Conservation (phyloP, 2,797 vertebrate species). For the Anolis apletophallus region DNA sequence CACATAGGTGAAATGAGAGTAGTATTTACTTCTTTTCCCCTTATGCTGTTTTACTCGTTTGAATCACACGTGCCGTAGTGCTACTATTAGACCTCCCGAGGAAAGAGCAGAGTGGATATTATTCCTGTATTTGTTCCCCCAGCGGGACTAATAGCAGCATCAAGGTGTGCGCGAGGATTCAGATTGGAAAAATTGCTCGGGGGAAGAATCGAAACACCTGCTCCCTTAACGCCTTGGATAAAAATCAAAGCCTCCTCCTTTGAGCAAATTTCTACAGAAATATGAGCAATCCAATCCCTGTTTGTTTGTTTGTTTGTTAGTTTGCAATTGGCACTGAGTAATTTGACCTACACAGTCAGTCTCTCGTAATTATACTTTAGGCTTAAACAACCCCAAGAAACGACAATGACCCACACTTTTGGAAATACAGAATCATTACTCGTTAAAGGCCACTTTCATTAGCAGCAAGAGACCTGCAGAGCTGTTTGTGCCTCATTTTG, state of each 20-base stretch:
- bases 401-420: neutral
- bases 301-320: neutral
- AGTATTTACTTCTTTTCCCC: neutral
- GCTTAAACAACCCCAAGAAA: neutral
- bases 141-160: neutral
- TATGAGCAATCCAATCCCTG: neutral
- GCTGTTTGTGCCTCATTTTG: neutral
- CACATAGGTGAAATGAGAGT: neutral
- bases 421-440: neutral
- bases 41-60: neutral
- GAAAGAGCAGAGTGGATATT: neutral
- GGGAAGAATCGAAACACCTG: neutral
- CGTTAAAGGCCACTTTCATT: neutral
- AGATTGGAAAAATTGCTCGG: neutral
- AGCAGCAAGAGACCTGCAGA: neutral
- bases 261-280: neutral
- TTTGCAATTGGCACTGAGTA: neutral
- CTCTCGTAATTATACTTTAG: neutral
- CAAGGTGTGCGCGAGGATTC: neutral
- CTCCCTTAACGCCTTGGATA: neutral
- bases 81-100: neutral
- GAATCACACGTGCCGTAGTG: neutral
- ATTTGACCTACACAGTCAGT: neutral
- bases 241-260: neutral
- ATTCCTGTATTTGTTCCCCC: neutral